Evolutionary conservation across 2,888 invertebrate species (phyloP).

Genomic region (Tachina grossa): DNA sequence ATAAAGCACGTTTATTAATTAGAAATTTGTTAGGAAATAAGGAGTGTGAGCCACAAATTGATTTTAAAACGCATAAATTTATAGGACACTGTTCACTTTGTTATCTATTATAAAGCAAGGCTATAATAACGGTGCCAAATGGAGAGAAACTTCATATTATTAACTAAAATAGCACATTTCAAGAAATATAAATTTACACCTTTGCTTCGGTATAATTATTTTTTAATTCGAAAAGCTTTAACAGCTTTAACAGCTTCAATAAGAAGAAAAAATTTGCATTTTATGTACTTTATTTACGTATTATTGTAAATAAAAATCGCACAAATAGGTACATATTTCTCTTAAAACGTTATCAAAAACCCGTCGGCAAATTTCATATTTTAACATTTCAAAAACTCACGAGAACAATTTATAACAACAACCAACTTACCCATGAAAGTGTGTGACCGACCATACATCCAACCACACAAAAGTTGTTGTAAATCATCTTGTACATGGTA

Average conservation of each 20-base stretch:
- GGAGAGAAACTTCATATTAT: no score
- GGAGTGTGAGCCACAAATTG: no score
- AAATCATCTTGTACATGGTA: conserved; percentile 6
- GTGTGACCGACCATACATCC: neutral
- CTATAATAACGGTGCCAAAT: no score
- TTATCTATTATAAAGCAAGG: no score
- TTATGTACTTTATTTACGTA: neutral
- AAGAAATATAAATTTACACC: neutral
- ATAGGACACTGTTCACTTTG: no score
- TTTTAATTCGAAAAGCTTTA: no score
- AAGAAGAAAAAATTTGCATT: neutral
- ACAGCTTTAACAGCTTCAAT: neutral
- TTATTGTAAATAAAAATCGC: neutral
- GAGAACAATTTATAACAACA: neutral
- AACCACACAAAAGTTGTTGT: conserved; percentile 19
- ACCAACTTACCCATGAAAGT: conserved; percentile 51
- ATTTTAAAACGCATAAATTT: no score
- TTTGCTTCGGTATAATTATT: no score
- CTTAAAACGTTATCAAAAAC: neutral
- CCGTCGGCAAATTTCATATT: conserved; percentile 34
- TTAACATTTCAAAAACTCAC: neutral
- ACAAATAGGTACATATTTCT: no score
- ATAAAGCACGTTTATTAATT: no score
- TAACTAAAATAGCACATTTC: no score
- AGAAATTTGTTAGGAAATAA: no score